Base-by-base conservation (phyloP, 2,113 vertebrate species). In the Zosterops japonicus region DNA sequence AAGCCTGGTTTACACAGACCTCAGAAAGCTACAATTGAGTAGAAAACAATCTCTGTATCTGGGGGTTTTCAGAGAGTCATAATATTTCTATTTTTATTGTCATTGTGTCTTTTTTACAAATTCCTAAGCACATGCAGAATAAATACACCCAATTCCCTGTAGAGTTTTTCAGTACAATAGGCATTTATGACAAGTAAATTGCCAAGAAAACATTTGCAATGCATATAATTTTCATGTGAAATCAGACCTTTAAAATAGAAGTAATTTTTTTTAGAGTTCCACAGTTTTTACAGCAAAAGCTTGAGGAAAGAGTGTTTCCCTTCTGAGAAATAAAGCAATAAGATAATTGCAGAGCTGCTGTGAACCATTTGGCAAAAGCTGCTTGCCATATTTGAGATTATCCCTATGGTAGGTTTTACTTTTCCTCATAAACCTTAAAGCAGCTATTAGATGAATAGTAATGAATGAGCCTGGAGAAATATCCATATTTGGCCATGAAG, bases 161-260 rank as follows among this genome's bases (percentile, higher is more conserved):
- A 18, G 85, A 89, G 75, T 87, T 86, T 96, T 94, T 90, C 80
- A 90, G 71, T 83, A 95, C 69, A 96, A 85, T 72, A 96, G 94
- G 95, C 93, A 91, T 94, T 98, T 95, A 96, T 80, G 97, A 96
- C 94, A 97, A 97, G 87, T 69, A 96, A 97, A 97, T 97, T 96
- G 80, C 92, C 87, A 94, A 95, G 93, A 96, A 97, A 97, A 97
- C 95, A 95, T 97, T 97, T 96, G 88, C 68, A 96, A 69, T 95
- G 87, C 79, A 92, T 85, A 95, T 94, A 87, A 97, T 96, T 98
- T 95, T 97, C 94, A 93, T 95, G 93, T 91, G 95, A 97, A 97
- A 71, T 81, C 91, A 89, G 71, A 90, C 44, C 47, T 97, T 96
- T 95, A 96, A 95, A 96, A 96, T 12, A 95, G 67, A 96, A 69